Percentiles rank a stretch among this genome's conserved stretches.
These are phyloP conservation scores for Phrynosoma platyrhinos DNA, from an alignment of 2,113 vertebrate species.

Conservation along the genomic window DNA sequence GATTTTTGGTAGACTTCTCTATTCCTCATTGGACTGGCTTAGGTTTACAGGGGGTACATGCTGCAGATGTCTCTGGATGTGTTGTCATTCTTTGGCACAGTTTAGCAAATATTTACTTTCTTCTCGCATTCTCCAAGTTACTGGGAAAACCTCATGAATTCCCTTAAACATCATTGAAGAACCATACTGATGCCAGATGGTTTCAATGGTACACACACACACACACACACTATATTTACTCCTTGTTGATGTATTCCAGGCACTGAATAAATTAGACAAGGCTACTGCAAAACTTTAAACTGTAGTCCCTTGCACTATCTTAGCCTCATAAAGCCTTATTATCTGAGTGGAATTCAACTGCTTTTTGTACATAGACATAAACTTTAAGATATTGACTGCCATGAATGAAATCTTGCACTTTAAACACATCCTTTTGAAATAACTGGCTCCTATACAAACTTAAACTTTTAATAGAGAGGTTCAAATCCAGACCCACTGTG, in stretches of 20 bases:
- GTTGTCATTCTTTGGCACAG: constrained; percentile 35
- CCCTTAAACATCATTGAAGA: constrained; percentile 27
- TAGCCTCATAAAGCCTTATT: neutral
- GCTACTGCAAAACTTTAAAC: neutral
- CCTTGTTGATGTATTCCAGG: constrained; percentile 25
- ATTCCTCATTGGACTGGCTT: constrained; percentile 4
- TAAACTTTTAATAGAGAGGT: neutral
- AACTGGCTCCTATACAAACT: neutral
- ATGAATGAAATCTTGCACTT: neutral
- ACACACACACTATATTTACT: constrained; percentile 11
- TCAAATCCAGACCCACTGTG: neutral
- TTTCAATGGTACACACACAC: constrained; percentile 5
- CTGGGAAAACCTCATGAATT: constrained; percentile 38
- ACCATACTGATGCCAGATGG: constrained; percentile 33
- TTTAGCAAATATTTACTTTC: constrained; percentile 43
- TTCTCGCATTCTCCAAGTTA: constrained; percentile 42
- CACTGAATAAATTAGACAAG: neutral
- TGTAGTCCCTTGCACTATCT: neutral
- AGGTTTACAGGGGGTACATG: constrained; percentile 1
- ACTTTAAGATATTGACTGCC: neutral
- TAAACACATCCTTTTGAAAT: neutral
- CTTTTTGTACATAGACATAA: neutral
- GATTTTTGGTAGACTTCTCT: neutral
- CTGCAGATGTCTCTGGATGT: constrained; percentile 33
- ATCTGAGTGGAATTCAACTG: neutral